Base-by-base conservation (phyloP, 1,140 invertebrate species). In the Pseudomyrmex gracilis region DNA sequence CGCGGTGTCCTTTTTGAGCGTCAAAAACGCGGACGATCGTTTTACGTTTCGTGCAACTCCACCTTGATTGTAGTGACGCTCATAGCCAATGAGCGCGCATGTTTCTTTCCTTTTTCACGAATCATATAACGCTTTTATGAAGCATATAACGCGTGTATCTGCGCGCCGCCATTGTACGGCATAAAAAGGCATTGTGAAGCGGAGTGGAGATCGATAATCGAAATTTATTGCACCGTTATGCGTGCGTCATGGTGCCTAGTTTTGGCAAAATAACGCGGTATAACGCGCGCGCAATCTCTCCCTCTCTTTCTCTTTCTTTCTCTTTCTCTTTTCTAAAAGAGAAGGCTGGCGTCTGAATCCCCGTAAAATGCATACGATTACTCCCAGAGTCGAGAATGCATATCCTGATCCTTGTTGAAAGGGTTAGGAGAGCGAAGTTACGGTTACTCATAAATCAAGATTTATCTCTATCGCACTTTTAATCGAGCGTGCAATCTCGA, bases 291-390 rank as follows among this genome's bases (percentile, higher is more conserved):
- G n/a, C n/a, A n/a, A n/a, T n/a, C n/a, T n/a, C n/a, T n/a, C n/a
- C n/a, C n/a, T 34, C 34, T 34, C 34, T 7, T 0, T 34, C 7
- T 34, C 34, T 34, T 5, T 34, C 34, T 5, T 0, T 34, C 34
- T 34, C 34, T 34, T 34, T 34, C 34, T 34, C 34, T 34, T 53
- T 15, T 34, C 66, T 80, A n/a, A 49, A 13, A 58, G 80, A 60
- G 45, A 51, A 78, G 47, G 55, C 34, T 63, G 34, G 10, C 51
- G 60, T 57, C 7, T 49, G 83, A 91, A 92, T 87, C 58, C 88
- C 87, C 68, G 88, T 90, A 91, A 93, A 92, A 92, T 90, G 92
- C 92, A 92, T 93, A 90, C 92, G 91, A 93, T 93, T 92, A 93
- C 91, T 88, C 89, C 78, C 86, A 34, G 83, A 63, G 53, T 85